Conservation (phyloP, 2,888 invertebrate species). For the Choreutis nemorana region DNA sequence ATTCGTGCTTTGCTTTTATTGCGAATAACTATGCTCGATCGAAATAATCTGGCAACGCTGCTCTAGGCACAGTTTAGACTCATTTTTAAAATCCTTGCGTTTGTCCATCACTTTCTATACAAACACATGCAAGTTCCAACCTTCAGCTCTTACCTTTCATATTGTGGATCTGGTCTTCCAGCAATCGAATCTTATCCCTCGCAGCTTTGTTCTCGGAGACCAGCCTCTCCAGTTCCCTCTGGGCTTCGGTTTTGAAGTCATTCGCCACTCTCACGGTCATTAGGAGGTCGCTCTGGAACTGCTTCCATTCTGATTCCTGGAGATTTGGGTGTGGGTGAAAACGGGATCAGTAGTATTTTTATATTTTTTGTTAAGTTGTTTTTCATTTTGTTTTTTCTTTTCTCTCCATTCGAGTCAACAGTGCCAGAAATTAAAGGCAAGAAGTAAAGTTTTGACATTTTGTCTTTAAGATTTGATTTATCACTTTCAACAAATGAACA, state of each 20-base stretch:
- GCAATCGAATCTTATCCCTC: constrained; percentile 76
- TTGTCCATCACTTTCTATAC: too few relatives aligned
- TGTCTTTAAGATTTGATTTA: too few relatives aligned
- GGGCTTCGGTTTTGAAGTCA: constrained; percentile 95
- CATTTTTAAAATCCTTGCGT: background rate
- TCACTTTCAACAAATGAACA: too few relatives aligned
- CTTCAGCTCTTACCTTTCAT: constrained; percentile 74
- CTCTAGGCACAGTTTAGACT: too few relatives aligned
- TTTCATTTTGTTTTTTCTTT: too few relatives aligned
- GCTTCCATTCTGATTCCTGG: constrained; percentile 89
- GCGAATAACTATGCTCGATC: too few relatives aligned
- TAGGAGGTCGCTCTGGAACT: constrained; percentile 91
- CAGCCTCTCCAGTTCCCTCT: constrained; percentile 80
- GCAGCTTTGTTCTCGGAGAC: constrained; percentile 84
- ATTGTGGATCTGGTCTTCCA: constrained; percentile 84
- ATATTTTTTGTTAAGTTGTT: background rate
- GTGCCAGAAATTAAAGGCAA: too few relatives aligned
- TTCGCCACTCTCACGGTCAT: constrained; percentile 95
- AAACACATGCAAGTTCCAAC: too few relatives aligned
- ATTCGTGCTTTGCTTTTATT: too few relatives aligned
- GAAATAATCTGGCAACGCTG: too few relatives aligned
- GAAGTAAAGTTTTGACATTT: too few relatives aligned
- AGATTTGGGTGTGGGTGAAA: constrained; percentile 7
- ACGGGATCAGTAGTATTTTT: background rate
- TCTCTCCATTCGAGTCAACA: too few relatives aligned